Percentiles rank a stretch among this genome's conserved stretches.
Evolutionary conservation across 2,797 vertebrate genomes (phyloP).

Genomic region (Cephalopachus bancanus): DNA sequence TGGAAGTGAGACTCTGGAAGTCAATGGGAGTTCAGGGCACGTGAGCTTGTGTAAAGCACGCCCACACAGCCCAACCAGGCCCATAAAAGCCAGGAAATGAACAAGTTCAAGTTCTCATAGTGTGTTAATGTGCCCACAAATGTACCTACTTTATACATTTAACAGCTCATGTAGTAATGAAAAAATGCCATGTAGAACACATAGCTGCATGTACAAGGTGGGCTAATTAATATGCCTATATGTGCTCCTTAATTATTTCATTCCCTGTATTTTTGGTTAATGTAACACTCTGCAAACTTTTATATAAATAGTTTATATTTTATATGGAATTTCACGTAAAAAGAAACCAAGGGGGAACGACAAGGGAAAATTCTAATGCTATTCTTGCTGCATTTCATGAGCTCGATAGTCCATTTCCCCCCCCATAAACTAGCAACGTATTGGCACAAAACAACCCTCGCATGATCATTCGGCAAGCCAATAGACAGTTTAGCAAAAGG

Average conservation of each 20-base stretch:
- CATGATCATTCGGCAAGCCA: neutral
- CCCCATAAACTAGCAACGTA: neutral
- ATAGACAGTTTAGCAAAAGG: neutral
- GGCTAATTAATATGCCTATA: constrained; percentile 79
- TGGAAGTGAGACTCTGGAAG: constrained; percentile 51
- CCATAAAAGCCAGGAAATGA: constrained; percentile 87
- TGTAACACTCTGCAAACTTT: constrained; percentile 76
- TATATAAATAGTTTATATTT: constrained; percentile 81
- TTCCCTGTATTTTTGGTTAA: constrained; percentile 74
- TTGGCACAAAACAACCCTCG: neutral
- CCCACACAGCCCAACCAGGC: constrained; percentile 72
- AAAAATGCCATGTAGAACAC: constrained; percentile 77
- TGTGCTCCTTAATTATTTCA: constrained; percentile 79
- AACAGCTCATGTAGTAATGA: constrained; percentile 83
- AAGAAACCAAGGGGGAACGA: constrained; percentile 61
- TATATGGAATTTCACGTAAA: constrained; percentile 77
- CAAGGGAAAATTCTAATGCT: constrained; percentile 59
- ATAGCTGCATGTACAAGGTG: constrained; percentile 58
- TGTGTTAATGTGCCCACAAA: constrained; percentile 85
- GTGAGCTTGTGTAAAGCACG: constrained; percentile 59
- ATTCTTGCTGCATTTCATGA: constrained; percentile 68
- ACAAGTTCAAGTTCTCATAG: constrained; percentile 83
- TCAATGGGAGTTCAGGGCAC: constrained; percentile 78
- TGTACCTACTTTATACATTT: constrained; percentile 84
- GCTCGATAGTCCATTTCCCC: neutral